A percentile compares a stretch with the other conserved stretches of the same genome.
These are phyloP conservation scores for Netelia fuscicornis DNA, from an alignment of 2,888 invertebrate species.

Conservation along the genomic window DNA sequence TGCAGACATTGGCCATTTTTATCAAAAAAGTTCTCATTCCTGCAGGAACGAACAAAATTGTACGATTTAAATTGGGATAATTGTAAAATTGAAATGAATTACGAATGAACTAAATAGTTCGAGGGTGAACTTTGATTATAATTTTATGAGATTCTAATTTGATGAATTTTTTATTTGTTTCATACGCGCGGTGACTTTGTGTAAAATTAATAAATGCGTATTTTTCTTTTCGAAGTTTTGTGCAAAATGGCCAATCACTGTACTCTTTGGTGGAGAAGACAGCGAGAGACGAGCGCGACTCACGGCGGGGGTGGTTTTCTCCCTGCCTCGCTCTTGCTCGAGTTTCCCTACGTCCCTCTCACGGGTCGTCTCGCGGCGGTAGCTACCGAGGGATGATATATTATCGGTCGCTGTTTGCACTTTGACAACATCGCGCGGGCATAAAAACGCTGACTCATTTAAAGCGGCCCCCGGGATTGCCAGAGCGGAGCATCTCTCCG, in stretches of 20 bases:
- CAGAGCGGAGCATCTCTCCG: constrained; percentile 72
- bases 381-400: constrained; percentile 83
- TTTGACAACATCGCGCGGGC: constrained; percentile 84
- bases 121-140: too few species aligned
- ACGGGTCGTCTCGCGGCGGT: constrained; percentile 49
- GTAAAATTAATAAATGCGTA: constrained; percentile 18
- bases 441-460: constrained; percentile 85
- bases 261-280: constrained; percentile 27
- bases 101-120: too few species aligned
- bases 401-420: constrained; percentile 85
- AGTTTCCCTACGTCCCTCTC: constrained; percentile 10
- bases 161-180: background rate
- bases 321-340: constrained; percentile 38
- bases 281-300: constrained; percentile 60
- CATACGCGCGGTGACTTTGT: background rate
- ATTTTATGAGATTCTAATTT: background rate
- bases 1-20: background rate
- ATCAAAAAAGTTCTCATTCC: background rate
- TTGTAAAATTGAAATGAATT: too few species aligned
- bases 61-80: too few species aligned
- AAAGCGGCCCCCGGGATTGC: constrained; percentile 84
- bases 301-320: constrained; percentile 53
- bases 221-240: background rate
- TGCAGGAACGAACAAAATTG: background rate
- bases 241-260: constrained; percentile 28